Evolutionary conservation across 2,888 invertebrate genomes (phyloP).

Genomic region (Parapristionchus giblindavisi): DNA sequence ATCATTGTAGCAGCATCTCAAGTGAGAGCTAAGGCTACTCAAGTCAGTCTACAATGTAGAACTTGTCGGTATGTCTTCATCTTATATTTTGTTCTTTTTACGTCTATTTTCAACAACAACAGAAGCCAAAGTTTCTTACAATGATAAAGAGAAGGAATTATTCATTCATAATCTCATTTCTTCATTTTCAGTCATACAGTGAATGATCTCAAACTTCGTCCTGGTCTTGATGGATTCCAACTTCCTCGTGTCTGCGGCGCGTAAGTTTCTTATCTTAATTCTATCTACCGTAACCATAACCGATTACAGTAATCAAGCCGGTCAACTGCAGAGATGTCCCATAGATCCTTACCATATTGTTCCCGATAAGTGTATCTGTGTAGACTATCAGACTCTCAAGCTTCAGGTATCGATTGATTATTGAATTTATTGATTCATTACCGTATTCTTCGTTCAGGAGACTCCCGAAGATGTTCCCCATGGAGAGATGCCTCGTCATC

Average conservation of each 20-base stretch:
- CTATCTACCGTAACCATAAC: background rate
- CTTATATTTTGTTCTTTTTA: background rate
- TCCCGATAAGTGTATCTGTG: constrained; percentile 95
- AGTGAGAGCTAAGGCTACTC: constrained; percentile 92
- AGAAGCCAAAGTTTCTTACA: too few species aligned
- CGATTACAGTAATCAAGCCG: constrained; percentile 84
- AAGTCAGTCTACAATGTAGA: constrained; percentile 92
- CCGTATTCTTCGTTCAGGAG: constrained; percentile 78
- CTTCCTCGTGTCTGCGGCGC: constrained; percentile 92
- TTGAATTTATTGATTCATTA: background rate
- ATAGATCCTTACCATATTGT: constrained; percentile 97
- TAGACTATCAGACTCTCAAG: constrained; percentile 95
- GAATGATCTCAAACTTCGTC: constrained; percentile 87
- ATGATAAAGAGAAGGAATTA: too few species aligned
- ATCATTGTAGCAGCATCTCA: constrained; percentile 93
- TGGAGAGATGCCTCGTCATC: constrained; percentile 96
- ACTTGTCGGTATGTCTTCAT: constrained; percentile 66
- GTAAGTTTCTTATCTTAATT: constrained; percentile 74
- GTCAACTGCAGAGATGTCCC: constrained; percentile 86
- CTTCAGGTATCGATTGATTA: constrained; percentile 57
- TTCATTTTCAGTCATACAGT: constrained; percentile 82
- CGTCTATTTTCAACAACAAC: background rate
- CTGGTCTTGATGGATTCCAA: constrained; percentile 93
- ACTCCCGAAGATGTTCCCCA: constrained; percentile 91
- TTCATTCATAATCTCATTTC: constrained; percentile 68